These are phyloP conservation scores for Euura saliciscinereae DNA, from an alignment of 1,140 invertebrate genomes.

Conservation along the genomic window DNA sequence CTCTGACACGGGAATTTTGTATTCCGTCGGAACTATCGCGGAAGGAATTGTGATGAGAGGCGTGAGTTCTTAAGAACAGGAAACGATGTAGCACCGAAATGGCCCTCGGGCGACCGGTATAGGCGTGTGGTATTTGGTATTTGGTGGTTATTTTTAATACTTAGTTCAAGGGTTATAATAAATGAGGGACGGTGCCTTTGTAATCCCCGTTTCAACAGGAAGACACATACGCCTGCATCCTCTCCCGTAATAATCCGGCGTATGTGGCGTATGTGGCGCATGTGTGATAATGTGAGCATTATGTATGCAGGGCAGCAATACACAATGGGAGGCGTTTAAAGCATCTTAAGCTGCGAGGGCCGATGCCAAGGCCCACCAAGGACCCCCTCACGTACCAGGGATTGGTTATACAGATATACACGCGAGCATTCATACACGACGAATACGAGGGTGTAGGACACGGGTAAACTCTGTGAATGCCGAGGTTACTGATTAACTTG, in stretches of 20 bases:
- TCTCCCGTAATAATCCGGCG: slow-evolving; percentile 8
- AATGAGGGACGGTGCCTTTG: slow-evolving; percentile 10
- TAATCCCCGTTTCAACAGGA: slow-evolving; percentile 11
- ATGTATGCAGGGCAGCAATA: slow-evolving; percentile 8
- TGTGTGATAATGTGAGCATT: slow-evolving; percentile 6
- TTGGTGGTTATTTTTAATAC: slow-evolving; percentile 1
- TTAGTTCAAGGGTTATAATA: slow-evolving; percentile 6
- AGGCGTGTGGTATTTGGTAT: background rate
- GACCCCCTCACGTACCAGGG: slow-evolving; percentile 9
- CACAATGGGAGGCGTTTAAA: slow-evolving; percentile 13
- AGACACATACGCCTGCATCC: slow-evolving; percentile 13
- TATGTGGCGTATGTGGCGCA: slow-evolving; percentile 7
- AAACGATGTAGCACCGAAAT: background rate
- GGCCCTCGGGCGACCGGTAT: background rate
- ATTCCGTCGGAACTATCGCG: background rate
- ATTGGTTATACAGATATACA: slow-evolving; percentile 8
- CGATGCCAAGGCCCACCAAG: background rate
- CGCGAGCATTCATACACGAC: background rate
- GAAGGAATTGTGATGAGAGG: background rate
- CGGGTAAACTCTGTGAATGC: background rate
- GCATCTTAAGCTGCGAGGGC: slow-evolving; percentile 9
- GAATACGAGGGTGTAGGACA: background rate
- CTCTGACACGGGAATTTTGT: background rate
- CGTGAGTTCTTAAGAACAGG: background rate
- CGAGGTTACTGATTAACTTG: background rate